Percentiles rank a stretch among this genome's conserved stretches.
Conservation (phyloP, 2,113 vertebrate species). For the Bothrops jararaca region DNA sequence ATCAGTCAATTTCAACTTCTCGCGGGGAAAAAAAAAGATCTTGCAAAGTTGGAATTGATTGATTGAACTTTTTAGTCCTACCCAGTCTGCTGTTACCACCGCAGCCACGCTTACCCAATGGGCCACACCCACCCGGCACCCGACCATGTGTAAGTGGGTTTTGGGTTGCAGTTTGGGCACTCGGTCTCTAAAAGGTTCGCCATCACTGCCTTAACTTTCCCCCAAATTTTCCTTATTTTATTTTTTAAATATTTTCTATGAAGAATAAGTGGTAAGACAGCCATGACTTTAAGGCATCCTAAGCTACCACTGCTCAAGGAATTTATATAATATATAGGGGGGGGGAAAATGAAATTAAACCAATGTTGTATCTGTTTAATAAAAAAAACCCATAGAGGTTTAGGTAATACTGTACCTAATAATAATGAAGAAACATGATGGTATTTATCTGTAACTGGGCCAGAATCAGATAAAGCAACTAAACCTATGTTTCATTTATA, state of each 20-base stretch:
- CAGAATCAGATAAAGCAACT: neutral
- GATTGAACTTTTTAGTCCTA: too few relatives aligned
- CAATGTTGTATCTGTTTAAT: neutral
- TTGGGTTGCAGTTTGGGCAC: too few relatives aligned
- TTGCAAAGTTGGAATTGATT: too few relatives aligned
- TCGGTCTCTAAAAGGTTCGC: too few relatives aligned
- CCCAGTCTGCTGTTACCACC: too few relatives aligned
- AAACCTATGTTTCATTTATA: neutral
- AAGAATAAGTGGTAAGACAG: neutral
- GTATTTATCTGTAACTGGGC: neutral
- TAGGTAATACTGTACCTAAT: neutral
- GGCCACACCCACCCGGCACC: too few relatives aligned
- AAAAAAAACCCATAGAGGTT: too few relatives aligned
- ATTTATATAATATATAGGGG: neutral
- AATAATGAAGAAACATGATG: neutral
- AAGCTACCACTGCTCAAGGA: neutral
- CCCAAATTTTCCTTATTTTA: neutral
- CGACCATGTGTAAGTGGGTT: too few relatives aligned
- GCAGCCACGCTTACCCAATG: too few relatives aligned
- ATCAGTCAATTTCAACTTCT: too few relatives aligned
- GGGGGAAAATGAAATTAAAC: neutral
- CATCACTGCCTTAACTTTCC: neutral
- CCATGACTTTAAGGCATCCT: neutral
- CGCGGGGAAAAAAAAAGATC: too few relatives aligned
- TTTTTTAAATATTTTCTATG: neutral